Base-by-base conservation (phyloP, 2,888 invertebrate genomes). In the Podotricha telesiphe region DNA sequence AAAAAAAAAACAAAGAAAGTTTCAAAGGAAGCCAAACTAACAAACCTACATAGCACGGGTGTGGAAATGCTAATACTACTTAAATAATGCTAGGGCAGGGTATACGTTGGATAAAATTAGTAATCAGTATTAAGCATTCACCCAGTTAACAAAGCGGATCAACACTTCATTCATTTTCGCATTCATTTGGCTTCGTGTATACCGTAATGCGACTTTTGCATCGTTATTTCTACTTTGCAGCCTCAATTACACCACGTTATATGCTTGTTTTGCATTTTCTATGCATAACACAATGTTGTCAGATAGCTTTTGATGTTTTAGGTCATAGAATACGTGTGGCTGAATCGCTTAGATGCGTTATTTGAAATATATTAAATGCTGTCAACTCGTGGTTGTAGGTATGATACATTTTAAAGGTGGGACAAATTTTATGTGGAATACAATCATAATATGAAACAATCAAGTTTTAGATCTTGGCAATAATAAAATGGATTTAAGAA, bases 141-240 rank as follows among this genome's bases (percentile, higher is more conserved):
- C 62, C 34, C 34, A 37, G 34, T 62, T 59, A 45, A n/a, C 59
- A 59, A 62, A 62, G 62, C 19, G 47, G 62, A 62, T 50, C 48
- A 37, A 62, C 62, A 37, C 48, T 50, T 48, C n/a, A n/a, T n/a
- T n/a, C n/a, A n/a, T n/a, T n/a, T n/a, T n/a, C n/a, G 50, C 62
- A 42, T 13, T 51, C 51, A n/a, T 50, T 22, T 28, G 66, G 66
- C 50, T 67, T 67, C 66, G 17, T 51, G 48, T 51, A 13, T 40
- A 51, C 34, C 3, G 59, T 50, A 58, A 37, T 19, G n/a, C 20
- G 51, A 40, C 15, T 51, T 50, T 48, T 59, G 37, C 47, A 65
- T 19, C 51, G 45, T 10, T 42, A 48, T 51, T 62, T 37, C 50
- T 37, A 50, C 34, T 34, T 50, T 48, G 19, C 15, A 48, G 34